Conservation (phyloP, 2,113 vertebrate species). For the Macaca fascicularis region T2T-MFA8v1.1 NC_088395.1:4500001-4500500, state of each 20-base stretch:
- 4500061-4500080: accelerated
- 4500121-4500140: accelerated
- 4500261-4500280: neutral
- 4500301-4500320: too few relatives aligned
- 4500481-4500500: accelerated
- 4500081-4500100: neutral
- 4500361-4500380: accelerated
- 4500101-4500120: accelerated
- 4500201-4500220: neutral
- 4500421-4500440: accelerated
- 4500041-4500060: neutral
- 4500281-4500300: too few relatives aligned
- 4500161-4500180: accelerated
- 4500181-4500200: accelerated
- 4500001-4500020: neutral
- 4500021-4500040: neutral
- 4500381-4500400: accelerated
- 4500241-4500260: accelerated
- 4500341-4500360: accelerated
- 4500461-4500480: accelerated
- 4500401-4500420: accelerated
- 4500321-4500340: accelerated
- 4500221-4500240: accelerated
- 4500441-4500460: accelerated
- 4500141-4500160: accelerated